Percentiles rank a stretch among this genome's conserved stretches.
phyloP scores from a whole-genome alignment of 1,140 invertebrate species.

The Micrasema longulum region DNA sequence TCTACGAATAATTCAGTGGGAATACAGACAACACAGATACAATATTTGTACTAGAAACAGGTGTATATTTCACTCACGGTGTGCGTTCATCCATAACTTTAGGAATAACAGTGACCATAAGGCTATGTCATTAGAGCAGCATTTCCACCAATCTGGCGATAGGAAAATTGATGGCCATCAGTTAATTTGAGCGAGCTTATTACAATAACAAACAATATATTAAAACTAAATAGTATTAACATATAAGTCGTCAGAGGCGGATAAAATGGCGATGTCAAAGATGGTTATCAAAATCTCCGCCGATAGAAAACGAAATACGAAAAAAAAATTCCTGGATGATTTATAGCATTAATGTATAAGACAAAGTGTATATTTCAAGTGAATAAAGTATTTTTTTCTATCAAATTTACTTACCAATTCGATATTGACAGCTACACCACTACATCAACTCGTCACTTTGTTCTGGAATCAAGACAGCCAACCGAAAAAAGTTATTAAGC shows the following conservation, averaged over 20 bases:
- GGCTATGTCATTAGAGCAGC: constrained; percentile 45
- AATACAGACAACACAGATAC: constrained; percentile 12
- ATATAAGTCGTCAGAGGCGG: constrained; percentile 27
- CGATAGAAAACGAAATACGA: too few species aligned
- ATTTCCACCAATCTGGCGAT: constrained; percentile 41
- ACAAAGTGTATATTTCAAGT: too few species aligned
- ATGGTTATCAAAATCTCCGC: constrained; percentile 4
- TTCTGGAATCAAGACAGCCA: constrained; percentile 40
- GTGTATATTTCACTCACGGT: constrained; percentile 52
- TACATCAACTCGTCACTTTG: constrained; percentile 43
- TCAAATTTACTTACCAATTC: constrained; percentile 41
- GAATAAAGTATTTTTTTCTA: too few species aligned
- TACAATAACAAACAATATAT: constrained; percentile 12
- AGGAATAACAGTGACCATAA: constrained; percentile 51
- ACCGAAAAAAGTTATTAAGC: neutral
- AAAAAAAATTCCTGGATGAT: too few species aligned
- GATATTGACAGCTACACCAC: constrained; percentile 48
- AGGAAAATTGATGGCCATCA: constrained; percentile 39
- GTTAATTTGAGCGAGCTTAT: constrained; percentile 22
- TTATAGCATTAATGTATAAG: too few species aligned
- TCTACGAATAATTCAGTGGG: neutral
- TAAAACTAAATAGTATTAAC: constrained; percentile 37
- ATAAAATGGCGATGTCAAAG: constrained; percentile 46
- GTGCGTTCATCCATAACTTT: constrained; percentile 54
- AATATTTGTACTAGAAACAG: constrained; percentile 33